These are phyloP conservation scores for Raja brachyura DNA, from an alignment of 2,113 vertebrate species.

Conservation along the genomic window DNA sequence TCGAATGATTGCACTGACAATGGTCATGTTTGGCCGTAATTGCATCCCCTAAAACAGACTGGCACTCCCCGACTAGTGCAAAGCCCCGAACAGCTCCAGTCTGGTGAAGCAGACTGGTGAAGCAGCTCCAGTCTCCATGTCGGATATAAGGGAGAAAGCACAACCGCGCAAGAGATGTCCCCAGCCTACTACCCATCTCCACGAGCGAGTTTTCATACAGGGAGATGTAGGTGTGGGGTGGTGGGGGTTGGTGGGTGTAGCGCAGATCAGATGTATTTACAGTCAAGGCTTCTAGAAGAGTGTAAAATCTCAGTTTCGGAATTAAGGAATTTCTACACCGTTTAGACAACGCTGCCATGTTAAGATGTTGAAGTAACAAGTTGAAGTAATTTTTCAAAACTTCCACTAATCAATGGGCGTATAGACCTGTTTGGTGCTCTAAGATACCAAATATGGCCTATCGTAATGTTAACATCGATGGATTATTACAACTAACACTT, in stretches of 20 bases:
- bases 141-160: background rate
- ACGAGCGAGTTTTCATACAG: too few relatives aligned
- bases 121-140: background rate
- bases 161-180: background rate
- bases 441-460: too few relatives aligned
- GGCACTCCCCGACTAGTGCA: slow-evolving; percentile 14
- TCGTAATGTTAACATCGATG: too few relatives aligned
- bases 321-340: too few relatives aligned
- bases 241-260: too few relatives aligned
- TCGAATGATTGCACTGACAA: background rate
- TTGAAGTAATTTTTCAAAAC: background rate
- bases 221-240: too few relatives aligned
- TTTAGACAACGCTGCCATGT: background rate
- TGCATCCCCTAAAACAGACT: background rate
- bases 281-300: background rate
- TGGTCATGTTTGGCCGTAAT: background rate
- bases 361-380: background rate
- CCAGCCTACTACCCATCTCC: background rate
- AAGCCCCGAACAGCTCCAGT: background rate
- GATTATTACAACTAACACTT: background rate
- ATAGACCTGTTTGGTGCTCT: background rate
- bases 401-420: background rate
- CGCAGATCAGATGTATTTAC: too few relatives aligned
- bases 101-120: too few relatives aligned
- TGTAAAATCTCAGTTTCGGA: background rate